Evolutionary conservation across 2,888 invertebrate species (phyloP).

Genomic region (Morpho helenor): DNA sequence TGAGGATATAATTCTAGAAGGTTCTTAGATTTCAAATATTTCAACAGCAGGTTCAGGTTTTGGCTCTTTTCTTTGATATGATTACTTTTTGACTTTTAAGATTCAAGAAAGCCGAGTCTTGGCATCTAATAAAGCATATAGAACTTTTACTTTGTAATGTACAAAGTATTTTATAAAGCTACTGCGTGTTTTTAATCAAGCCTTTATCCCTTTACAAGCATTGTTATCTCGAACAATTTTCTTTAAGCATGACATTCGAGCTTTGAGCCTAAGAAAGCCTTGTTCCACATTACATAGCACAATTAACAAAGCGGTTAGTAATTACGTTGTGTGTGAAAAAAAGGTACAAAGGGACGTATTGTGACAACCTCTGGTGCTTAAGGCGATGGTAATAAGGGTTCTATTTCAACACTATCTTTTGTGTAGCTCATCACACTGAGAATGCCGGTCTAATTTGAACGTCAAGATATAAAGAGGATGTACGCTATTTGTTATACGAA

Average conservation of each 20-base stretch:
- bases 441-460: conserved; percentile 27
- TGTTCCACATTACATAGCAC: conserved; percentile 27
- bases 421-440: conserved; percentile 24
- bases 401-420: conserved; percentile 5
- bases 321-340: conserved; percentile 35
- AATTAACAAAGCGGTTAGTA: conserved; percentile 39
- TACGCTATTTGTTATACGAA: conserved; percentile 14
- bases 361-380: conserved; percentile 3
- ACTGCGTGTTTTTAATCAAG: too few relatives aligned
- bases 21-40: too few relatives aligned
- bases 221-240: conserved; percentile 19
- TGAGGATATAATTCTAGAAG: too few relatives aligned
- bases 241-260: conserved; percentile 15
- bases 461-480: conserved; percentile 21
- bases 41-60: too few relatives aligned
- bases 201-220: conserved; percentile 1
- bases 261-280: conserved; percentile 23
- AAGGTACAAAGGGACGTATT: conserved; percentile 25
- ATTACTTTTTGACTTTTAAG: too few relatives aligned
- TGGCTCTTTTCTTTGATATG: too few relatives aligned
- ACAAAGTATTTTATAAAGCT: too few relatives aligned
- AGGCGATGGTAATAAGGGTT: conserved; percentile 3
- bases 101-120: too few relatives aligned
- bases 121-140: too few relatives aligned
- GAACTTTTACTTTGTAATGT: too few relatives aligned